Conservation (phyloP, 2,888 invertebrate species). For the Drosophila conformis region DNA sequence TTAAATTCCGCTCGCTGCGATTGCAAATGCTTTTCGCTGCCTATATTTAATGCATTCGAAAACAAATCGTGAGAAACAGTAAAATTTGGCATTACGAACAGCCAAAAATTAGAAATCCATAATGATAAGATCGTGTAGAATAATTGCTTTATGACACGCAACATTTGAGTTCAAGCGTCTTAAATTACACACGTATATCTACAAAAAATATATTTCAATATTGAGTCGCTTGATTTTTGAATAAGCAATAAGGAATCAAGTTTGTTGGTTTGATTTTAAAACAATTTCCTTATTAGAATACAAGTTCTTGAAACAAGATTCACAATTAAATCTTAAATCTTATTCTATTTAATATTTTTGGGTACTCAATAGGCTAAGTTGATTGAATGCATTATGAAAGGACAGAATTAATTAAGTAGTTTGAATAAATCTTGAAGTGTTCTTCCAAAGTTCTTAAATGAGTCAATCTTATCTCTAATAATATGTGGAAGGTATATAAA, state of each 20-base stretch:
- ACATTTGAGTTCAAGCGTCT: not conserved
- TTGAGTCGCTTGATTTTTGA: not conserved
- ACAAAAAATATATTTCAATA: not conserved
- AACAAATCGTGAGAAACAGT: conserved; percentile 26
- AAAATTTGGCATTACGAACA: conserved; percentile 6
- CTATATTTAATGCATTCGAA: conserved; percentile 20
- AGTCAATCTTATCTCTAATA: not conserved
- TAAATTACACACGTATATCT: not conserved
- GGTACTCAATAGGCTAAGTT: too few relatives aligned
- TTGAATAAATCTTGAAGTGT: not conserved
- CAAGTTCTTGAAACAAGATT: not conserved
- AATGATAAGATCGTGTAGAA: not conserved
- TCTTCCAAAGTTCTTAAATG: not conserved
- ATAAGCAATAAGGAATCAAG: not conserved
- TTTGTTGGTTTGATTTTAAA: not conserved
- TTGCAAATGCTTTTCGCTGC: conserved; percentile 11
- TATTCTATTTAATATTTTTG: not conserved
- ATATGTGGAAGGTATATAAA: not conserved
- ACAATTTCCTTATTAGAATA: not conserved
- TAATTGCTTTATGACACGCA: conserved; percentile 13
- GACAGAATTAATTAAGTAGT: too few relatives aligned
- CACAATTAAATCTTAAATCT: too few relatives aligned
- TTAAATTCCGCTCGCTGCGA: conserved; percentile 25
- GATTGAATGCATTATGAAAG: too few relatives aligned
- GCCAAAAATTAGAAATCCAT: not conserved